Base-by-base conservation (phyloP, 2,888 invertebrate species). In the Tineola bisselliella region DNA sequence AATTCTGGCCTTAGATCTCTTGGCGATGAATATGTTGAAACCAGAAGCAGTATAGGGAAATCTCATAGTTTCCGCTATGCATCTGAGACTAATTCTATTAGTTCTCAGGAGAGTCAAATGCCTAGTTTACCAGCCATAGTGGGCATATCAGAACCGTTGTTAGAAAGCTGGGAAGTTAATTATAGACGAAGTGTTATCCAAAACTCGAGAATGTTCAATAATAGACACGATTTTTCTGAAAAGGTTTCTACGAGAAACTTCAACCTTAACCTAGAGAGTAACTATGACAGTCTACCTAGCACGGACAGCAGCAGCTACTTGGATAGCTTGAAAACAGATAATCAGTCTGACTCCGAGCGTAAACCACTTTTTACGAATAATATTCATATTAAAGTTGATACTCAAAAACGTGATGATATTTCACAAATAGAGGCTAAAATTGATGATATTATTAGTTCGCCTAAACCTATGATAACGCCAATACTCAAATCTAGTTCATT, bases 31-130 rank as follows among this genome's bases (percentile, higher is more conserved):
- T 84, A 76, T 62, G 70, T 77, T 30, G 87, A 82, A 69, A 76
- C 84, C 31, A 81, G 88, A 64, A 90, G 89, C 74, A 88, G 90
- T 18, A 89, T 93, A 19, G 89, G 91, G 60, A 93, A 93, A 73
- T 91, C 92, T 1, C 91, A 92, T 65, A 93, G 93, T 69, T 93
- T 93, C 76, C 89, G 90, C 68, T 88, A 88, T 71, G 87, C 89
- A 64, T 88, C 89, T 33, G 89, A 89, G 66, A 75, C 81, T 10
- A 74, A 81, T 61, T 86, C 87, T 2, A 79, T 84, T 61, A 81
- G 83, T 65, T 86, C 84, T 17, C 87, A 87, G 63, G 88, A 87
- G 63, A 84, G 77, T 65, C 87, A 87, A 65, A 78, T 88, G 82
- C 87, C 88, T 17, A 88, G 88, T 72, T 72, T 88, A 58, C 88